These are phyloP conservation scores for Apeira syringaria DNA, from an alignment of 2,888 invertebrate genomes.

Conservation along the genomic window DNA sequence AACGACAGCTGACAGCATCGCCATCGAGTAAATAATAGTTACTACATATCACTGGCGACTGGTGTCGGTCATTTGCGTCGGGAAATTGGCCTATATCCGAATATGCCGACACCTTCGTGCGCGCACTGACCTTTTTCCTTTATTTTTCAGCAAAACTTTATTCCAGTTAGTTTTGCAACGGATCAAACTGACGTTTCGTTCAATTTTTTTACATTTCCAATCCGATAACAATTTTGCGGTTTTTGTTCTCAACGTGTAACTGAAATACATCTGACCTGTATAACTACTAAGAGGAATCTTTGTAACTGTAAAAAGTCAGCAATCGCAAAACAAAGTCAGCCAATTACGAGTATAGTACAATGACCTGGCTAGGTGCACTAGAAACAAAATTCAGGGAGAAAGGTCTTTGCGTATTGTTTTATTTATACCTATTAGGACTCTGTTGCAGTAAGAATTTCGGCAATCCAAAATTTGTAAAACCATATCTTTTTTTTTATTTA, in stretches of 20 bases:
- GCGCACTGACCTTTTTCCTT: constrained; percentile 36
- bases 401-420: too few relatives aligned
- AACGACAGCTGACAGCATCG: constrained; percentile 20
- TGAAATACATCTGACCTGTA: too few relatives aligned
- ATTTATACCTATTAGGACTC: too few relatives aligned
- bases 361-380: too few relatives aligned
- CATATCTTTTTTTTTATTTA: too few relatives aligned
- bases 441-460: too few relatives aligned
- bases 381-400: too few relatives aligned
- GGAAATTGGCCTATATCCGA: constrained; percentile 81
- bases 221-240: not conserved
- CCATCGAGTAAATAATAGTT: not conserved
- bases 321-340: too few relatives aligned
- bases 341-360: too few relatives aligned
- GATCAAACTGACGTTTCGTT: constrained; percentile 3
- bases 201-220: constrained; percentile 1
- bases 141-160: constrained; percentile 46
- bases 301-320: too few relatives aligned
- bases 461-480: too few relatives aligned
- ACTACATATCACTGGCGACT: constrained; percentile 50
- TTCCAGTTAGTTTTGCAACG: constrained; percentile 27
- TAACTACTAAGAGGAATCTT: too few relatives aligned
- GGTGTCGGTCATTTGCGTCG: constrained; percentile 68
- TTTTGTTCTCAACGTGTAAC: not conserved
- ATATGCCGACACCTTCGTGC: constrained; percentile 58